Evolutionary conservation across 2,797 vertebrate genomes (phyloP).

Genomic region (Fundulus diaphanus): DNA sequence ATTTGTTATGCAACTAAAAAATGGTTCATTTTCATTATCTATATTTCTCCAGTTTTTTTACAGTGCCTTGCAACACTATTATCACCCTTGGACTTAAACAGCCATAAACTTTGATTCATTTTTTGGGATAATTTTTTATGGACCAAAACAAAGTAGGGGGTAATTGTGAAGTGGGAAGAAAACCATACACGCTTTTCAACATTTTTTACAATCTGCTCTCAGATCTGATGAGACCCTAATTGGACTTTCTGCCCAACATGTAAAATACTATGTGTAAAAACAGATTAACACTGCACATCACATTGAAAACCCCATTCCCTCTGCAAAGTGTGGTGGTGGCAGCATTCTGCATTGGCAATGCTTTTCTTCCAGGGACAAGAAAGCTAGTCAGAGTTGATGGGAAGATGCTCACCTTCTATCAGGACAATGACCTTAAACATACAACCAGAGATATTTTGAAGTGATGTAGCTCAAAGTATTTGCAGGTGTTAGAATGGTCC

Average conservation of each 20-base stretch:
- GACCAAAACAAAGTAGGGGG: not conserved
- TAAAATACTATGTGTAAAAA: too few species aligned
- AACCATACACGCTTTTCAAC: not conserved
- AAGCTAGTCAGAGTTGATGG: not conserved
- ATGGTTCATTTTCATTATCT: too few species aligned
- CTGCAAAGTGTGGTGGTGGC: not conserved
- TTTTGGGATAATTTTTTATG: not conserved
- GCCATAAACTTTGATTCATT: not conserved
- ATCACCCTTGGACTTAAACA: not conserved
- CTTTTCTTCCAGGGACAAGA: not conserved
- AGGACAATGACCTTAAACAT: not conserved
- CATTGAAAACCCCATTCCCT: not conserved
- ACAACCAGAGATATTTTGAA: not conserved
- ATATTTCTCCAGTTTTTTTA: not conserved
- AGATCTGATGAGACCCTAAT: not conserved
- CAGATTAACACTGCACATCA: not conserved
- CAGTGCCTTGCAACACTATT: not conserved
- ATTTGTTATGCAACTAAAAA: too few species aligned
- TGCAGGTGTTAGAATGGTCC: not conserved
- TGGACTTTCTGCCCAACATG: too few species aligned
- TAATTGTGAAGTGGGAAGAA: slow-evolving; percentile 1
- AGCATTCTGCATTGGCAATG: not conserved
- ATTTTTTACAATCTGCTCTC: not conserved
- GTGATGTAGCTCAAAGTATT: not conserved
- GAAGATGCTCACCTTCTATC: too few species aligned